A percentile compares a stretch with the other conserved stretches of the same genome.
These are phyloP conservation scores for Bubalus kerabau DNA, from an alignment of 2,113 vertebrate species.

Conservation along the genomic window DNA sequence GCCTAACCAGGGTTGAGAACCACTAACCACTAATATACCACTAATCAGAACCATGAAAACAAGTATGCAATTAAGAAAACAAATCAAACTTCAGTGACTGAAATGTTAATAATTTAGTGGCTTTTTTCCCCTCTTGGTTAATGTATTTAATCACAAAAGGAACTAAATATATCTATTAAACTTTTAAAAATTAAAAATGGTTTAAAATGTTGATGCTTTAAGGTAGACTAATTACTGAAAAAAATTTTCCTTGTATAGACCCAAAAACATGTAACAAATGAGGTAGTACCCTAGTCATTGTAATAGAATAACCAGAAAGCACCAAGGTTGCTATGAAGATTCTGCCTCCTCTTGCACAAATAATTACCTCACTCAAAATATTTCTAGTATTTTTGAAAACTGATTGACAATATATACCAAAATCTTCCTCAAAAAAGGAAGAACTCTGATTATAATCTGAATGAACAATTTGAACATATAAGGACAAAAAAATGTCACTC, in stretches of 20 bases:
- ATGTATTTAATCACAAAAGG: slow-evolving; percentile 25
- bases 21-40: slow-evolving; percentile 40
- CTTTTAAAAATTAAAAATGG: not conserved
- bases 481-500: not conserved
- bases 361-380: slow-evolving; percentile 23
- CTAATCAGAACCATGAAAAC: slow-evolving; percentile 44
- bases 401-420: not conserved
- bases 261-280: slow-evolving; percentile 11
- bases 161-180: slow-evolving; percentile 4
- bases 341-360: not conserved
- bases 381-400: slow-evolving; percentile 16
- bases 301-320: not conserved
- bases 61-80: slow-evolving; percentile 16
- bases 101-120: not conserved
- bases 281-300: not conserved
- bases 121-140: not conserved
- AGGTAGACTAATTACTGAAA: not conserved
- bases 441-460: not conserved
- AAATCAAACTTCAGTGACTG: slow-evolving; percentile 18
- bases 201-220: slow-evolving; percentile 28
- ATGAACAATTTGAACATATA: not conserved
- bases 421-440: slow-evolving; percentile 14
- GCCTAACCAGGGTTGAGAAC: not conserved
- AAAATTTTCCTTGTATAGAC: not conserved
- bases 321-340: not conserved